Base-by-base conservation (phyloP, 2,888 invertebrate species). In the Agrochola lota region DNA sequence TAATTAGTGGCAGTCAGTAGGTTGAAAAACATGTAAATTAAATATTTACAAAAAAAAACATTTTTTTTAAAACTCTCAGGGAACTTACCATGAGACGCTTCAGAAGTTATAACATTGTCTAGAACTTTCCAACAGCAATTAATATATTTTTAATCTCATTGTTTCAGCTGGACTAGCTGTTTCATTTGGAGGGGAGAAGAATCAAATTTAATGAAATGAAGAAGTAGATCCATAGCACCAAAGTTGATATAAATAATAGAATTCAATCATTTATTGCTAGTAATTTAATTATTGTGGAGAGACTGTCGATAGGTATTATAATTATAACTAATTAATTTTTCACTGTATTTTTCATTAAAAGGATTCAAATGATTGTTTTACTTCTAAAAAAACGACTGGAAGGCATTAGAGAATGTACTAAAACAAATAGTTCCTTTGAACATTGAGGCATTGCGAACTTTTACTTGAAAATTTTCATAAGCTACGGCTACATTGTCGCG, bases 161-260 rank as follows among this genome's bases (percentile, higher is more conserved):
- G 71, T 94, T 95, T 80, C 92, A 95, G 95, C 92, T 89, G 95
- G 95, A 72, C 81, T 95, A 23, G 17, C 89, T 26, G 92, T 94
- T 6, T 87, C 95, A 4, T 87, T 91, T 12, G 91, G 69, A 57
- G 35, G 6, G 46, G 30, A 62, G 11, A 26, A 68, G 8, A 66
- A 64, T 59, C 1, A 72, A 68, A 60, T 30, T 66, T 49, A 23
- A 46, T 59, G 15, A 49, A 57, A 74, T 60, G 49, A 55, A 66
- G 67, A 43, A 70, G 9, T 60, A 20, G 20, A 59, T 57, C 52
- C 46, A 15, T 66, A 77, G 35, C 35, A 26, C 6, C 35, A 23
- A 77, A 23, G 11, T 40, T 35, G 20, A 46, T 46, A 5, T 46
- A 15, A 46, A 5, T 46, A 15, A 46, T 46, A 15, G 46, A 46